phyloP scores from a whole-genome alignment of 2,888 invertebrate genomes.

The Autographa pulchrina region DNA sequence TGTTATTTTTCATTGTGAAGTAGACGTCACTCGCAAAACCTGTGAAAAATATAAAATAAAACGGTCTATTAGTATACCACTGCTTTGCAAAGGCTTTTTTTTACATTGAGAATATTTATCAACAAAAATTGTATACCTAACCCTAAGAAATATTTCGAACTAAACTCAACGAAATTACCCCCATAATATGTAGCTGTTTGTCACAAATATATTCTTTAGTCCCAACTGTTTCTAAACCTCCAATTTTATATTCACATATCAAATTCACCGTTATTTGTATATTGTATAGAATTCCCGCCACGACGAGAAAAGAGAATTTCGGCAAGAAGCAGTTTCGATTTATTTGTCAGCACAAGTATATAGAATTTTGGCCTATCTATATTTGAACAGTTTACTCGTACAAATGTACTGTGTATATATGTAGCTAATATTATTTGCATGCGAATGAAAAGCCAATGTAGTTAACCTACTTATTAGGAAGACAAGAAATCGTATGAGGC shows the following conservation, averaged over 20 bases:
- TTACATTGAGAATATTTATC: too few relatives aligned
- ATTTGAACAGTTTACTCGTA: conserved; percentile 53
- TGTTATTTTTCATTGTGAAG: too few relatives aligned
- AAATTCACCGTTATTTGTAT: conserved; percentile 15
- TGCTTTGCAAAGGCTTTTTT: too few relatives aligned
- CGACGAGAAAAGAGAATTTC: conserved; percentile 40
- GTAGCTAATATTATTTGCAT: conserved; percentile 50
- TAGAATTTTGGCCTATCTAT: conserved; percentile 47
- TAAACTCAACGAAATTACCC: neutral
- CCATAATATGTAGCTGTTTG: neutral
- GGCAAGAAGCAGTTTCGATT: conserved; percentile 30
- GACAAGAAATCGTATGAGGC: conserved; percentile 36
- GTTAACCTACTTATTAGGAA: conserved; percentile 53
- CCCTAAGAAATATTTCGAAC: neutral
- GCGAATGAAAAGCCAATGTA: conserved; percentile 54
- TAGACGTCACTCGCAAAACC: too few relatives aligned
- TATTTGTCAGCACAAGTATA: conserved; percentile 37
- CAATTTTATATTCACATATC: conserved; percentile 44
- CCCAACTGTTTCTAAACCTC: conserved; percentile 32
- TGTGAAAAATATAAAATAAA: too few relatives aligned
- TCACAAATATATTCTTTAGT: conserved; percentile 20
- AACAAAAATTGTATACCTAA: too few relatives aligned
- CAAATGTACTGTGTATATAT: conserved; percentile 46
- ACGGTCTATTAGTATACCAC: too few relatives aligned
- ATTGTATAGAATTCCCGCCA: conserved; percentile 16